A percentile compares a stretch with the other conserved stretches of the same genome.
These are phyloP conservation scores for Pempheris klunzingeri DNA, from an alignment of 2,797 vertebrate genomes.

Conservation along the genomic window DNA sequence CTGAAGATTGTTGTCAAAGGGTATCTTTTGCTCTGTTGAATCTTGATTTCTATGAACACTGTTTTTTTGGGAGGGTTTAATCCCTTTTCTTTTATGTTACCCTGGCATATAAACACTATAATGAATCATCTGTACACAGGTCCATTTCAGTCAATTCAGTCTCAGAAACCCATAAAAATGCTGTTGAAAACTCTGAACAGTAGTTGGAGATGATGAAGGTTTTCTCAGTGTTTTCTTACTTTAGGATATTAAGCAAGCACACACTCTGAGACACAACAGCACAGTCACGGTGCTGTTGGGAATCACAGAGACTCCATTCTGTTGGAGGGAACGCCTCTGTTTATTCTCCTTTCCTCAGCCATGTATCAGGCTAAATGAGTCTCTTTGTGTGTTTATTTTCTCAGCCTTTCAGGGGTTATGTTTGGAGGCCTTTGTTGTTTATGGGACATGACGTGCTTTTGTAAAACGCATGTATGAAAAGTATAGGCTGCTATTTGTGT, in stretches of 20 bases:
- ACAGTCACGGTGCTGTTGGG: slow-evolving; percentile 49
- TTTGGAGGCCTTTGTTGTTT: slow-evolving; percentile 71
- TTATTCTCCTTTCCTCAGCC: slow-evolving; percentile 70
- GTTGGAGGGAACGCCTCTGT: slow-evolving; percentile 70
- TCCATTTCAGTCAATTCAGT: background rate
- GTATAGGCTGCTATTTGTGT: slow-evolving; percentile 38
- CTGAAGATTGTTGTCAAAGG: too few species aligned
- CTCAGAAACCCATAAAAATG: background rate
- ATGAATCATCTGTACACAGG: background rate
- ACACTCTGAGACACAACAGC: slow-evolving; percentile 44
- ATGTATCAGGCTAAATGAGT: slow-evolving; percentile 65
- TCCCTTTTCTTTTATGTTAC: background rate
- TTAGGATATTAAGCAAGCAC: slow-evolving; percentile 24
- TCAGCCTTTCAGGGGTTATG: slow-evolving; percentile 58
- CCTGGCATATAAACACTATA: background rate
- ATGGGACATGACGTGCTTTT: slow-evolving; percentile 51
- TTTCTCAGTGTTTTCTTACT: slow-evolving; percentile 41
- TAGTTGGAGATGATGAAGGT: slow-evolving; percentile 31
- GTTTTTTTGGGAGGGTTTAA: background rate
- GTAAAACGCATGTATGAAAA: slow-evolving; percentile 51
- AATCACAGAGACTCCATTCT: slow-evolving; percentile 73
- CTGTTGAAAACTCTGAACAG: background rate
- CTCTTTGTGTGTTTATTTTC: slow-evolving; percentile 74
- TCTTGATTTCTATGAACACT: background rate
- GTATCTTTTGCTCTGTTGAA: background rate